phyloP scores from a whole-genome alignment of 2,113 vertebrate species.

The Upupa epops region DNA sequence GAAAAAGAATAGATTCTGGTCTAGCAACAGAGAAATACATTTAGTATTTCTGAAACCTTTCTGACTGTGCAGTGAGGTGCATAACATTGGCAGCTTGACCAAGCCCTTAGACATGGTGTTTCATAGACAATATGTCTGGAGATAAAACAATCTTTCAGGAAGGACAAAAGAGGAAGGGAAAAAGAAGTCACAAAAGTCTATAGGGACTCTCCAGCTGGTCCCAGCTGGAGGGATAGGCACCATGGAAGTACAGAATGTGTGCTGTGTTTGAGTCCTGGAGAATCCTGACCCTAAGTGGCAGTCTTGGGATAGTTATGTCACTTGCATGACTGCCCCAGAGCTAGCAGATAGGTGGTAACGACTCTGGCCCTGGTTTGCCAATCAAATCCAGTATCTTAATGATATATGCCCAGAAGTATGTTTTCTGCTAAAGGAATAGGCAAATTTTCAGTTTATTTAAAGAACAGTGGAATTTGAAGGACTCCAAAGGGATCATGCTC shows the following conservation, averaged over 20 bases:
- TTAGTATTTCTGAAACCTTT: not conserved
- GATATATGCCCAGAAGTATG: not conserved
- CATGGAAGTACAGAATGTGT: not conserved
- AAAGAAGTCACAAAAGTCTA: not conserved
- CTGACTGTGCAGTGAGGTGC: not conserved
- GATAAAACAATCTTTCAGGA: not conserved
- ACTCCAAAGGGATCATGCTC: not conserved
- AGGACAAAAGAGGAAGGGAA: not conserved
- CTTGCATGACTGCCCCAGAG: not conserved
- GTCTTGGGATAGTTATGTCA: not conserved
- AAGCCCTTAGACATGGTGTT: not conserved
- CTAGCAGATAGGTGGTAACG: not conserved
- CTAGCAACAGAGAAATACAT: not conserved
- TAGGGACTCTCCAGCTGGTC: not conserved
- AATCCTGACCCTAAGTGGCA: not conserved
- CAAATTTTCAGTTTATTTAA: not conserved
- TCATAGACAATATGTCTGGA: not conserved
- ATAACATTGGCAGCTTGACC: not conserved
- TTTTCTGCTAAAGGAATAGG: not conserved
- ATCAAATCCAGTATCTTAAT: not conserved
- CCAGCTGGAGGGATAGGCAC: not conserved
- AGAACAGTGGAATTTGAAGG: not conserved
- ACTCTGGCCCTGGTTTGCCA: not conserved
- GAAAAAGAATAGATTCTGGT: not conserved
- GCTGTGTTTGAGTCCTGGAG: not conserved